Evolutionary conservation across 1,140 invertebrate species (phyloP), one percentile per base, ranked within the genome.

Genomic region (Chymomyza costata): DNA sequence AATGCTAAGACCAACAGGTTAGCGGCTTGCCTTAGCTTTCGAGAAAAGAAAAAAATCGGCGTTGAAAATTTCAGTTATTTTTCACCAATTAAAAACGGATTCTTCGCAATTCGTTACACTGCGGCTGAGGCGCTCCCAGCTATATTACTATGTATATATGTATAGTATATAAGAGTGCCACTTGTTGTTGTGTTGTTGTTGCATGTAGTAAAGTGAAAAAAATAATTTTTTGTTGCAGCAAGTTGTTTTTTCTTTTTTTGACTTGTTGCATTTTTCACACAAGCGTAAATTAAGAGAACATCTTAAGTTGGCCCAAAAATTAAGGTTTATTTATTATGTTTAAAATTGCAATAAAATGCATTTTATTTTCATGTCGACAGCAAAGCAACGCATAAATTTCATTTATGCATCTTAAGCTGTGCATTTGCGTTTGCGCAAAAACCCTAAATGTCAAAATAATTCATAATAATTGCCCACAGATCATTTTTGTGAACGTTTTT

Each of bases 391-490:
- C 78, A 82, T 82, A 82, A 82, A 82, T 82, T 80, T 73, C 46
- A 53, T 71, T 80, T 73, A 73, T 73, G 67, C 73, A 52, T 80
- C 81, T 78, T 71, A 51, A 69, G 71, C 66, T 73, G 62, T 73
- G 59, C 70, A 63, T 65, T 70, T 28, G 25, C 5, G 5, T 28
- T 28, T 65, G 62, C 54, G 16, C 58, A 65, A 38, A n/a, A 53
- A 39, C 73, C 73, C 73, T 80, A 80, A 80, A 74, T 80, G 73
- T 80, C 73, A 80, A 80, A 80, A 80, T 81, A 81, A 81, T 82
- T 81, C 76, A 81, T 81, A 82, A 81, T 81, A 81, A 81, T 81
- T 81, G 76, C 76, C 73, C 73, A 80, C 73, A 80, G 73, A 80
- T 80, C 73, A 80, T 80, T 80, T 80, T 78, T 80, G 73, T 78